phyloP scores from a whole-genome alignment of 2,797 vertebrate species.

The Urosaurus nigricauda region DNA sequence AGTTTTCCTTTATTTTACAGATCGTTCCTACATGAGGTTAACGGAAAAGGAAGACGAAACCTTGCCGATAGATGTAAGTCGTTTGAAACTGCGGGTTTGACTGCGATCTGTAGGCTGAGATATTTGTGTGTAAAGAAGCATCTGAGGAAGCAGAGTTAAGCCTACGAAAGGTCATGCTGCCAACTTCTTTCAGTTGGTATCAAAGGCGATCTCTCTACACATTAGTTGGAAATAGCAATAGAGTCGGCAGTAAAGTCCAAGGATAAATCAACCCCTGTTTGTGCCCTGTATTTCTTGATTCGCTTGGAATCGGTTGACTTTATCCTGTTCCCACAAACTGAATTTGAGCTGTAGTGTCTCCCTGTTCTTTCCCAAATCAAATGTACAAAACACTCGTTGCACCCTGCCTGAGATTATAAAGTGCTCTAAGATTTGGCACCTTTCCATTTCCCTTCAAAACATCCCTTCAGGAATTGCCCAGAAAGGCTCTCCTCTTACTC shows the following conservation, averaged over 20 bases:
- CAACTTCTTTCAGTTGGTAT: too few relatives aligned
- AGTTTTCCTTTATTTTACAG: conserved; percentile 78
- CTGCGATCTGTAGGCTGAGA: background rate
- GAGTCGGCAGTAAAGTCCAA: background rate
- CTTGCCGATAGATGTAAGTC: conserved; percentile 94
- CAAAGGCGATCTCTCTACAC: too few relatives aligned
- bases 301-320: background rate
- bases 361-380: background rate
- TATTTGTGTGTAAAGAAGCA: background rate
- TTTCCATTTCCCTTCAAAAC: background rate
- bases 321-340: background rate
- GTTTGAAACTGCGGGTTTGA: background rate
- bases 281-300: background rate
- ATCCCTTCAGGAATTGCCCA: conserved; percentile 17
- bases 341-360: background rate
- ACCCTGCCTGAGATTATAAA: background rate
- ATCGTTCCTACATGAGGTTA: conserved; percentile 96
- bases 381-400: too few relatives aligned
- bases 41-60: conserved; percentile 98
- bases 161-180: too few relatives aligned
- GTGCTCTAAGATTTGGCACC: background rate
- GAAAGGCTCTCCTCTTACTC: background rate
- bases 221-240: background rate
- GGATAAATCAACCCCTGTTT: background rate
- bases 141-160: too few relatives aligned